phyloP scores from a whole-genome alignment of 2,888 invertebrate species.

The Ptilodon capucinus region DNA sequence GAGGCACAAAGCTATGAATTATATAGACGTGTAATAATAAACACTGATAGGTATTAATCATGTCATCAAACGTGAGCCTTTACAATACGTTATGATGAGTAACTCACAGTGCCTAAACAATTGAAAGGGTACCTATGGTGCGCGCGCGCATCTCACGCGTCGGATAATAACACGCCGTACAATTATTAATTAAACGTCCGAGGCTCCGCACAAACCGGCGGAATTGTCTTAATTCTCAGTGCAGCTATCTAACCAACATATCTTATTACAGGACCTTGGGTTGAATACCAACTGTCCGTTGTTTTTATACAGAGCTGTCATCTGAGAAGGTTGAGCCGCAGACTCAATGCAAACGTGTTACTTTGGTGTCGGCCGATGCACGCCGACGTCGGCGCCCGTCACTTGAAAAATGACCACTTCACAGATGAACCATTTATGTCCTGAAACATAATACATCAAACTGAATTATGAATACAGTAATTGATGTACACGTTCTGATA shows the following conservation, averaged over 20 bases:
- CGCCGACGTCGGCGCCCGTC: constrained; percentile 45
- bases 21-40: constrained; percentile 13
- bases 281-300: constrained; percentile 77
- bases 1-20: constrained; percentile 4
- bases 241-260: constrained; percentile 70
- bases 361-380: constrained; percentile 36
- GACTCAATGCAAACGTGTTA: constrained; percentile 78
- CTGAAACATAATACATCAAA: constrained; percentile 32
- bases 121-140: constrained; percentile 21
- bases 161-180: constrained; percentile 26
- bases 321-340: constrained; percentile 76
- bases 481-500: constrained; percentile 5
- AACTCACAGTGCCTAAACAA: constrained; percentile 29
- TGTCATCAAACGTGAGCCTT: constrained; percentile 29
- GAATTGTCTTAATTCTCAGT: constrained; percentile 68
- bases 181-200: constrained; percentile 45
- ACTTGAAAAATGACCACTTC: constrained; percentile 43
- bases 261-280: constrained; percentile 80
- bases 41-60: constrained; percentile 25
- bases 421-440: constrained; percentile 43
- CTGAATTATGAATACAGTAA: constrained; percentile 20
- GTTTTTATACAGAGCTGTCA: constrained; percentile 77
- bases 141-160: constrained; percentile 22
- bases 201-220: constrained; percentile 49
- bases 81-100: constrained; percentile 27